Conservation (phyloP, 2,113 vertebrate species). For the Ceyx margarethae region DNA sequence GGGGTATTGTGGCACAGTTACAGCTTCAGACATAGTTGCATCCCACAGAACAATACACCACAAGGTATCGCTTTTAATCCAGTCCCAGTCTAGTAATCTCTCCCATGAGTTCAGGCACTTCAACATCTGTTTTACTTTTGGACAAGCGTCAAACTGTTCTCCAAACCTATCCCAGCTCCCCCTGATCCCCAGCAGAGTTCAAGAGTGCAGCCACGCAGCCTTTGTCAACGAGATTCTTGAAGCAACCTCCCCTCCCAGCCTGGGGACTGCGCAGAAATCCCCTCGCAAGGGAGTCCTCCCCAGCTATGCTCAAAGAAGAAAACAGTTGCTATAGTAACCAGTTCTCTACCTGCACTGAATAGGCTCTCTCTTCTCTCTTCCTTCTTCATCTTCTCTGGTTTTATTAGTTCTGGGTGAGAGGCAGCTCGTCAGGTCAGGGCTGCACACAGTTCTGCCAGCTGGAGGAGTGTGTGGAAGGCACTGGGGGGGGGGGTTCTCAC, state of each 20-base stretch:
- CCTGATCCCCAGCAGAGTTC: background rate
- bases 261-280: background rate
- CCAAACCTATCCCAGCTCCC: background rate
- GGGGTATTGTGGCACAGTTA: background rate
- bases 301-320: constrained; percentile 17
- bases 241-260: background rate
- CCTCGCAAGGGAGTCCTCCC: background rate
- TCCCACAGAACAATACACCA: background rate
- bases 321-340: constrained; percentile 48
- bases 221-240: background rate
- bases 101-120: background rate
- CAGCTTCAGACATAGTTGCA: background rate
- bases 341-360: constrained; percentile 8
- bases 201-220: background rate
- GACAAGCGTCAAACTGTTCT: background rate
- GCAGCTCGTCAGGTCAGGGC: background rate
- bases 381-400: background rate
- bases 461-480: background rate
- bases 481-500: background rate
- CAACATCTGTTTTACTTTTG: constrained; percentile 36
- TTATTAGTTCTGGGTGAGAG: background rate
- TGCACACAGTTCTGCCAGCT: background rate
- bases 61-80: background rate
- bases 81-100: background rate
- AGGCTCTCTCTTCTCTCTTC: background rate